Evolutionary conservation across 53 echinoderm and acorn worm genomes (phyloP), one percentile per base, ranked within the genome.

Genomic region (Actinopyga echinites): DNA sequence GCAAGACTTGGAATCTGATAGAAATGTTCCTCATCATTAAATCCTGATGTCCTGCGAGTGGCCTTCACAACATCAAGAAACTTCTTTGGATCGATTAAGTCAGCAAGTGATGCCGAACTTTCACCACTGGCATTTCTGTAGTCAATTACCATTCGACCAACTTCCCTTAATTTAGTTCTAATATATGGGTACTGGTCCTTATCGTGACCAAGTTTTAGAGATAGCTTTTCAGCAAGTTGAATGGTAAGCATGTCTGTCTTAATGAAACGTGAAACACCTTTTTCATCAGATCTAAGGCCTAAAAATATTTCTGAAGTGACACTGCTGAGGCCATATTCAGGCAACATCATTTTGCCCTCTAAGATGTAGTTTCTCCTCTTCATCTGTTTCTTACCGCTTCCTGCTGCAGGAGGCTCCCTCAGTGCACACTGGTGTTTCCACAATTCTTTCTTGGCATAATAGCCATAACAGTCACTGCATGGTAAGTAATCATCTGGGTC

Each of bases 361-460:
- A 15, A 35, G 17, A 65, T 36, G 24, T 61, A 20, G 42, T 36
- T 22, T 6, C 35, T 13, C 30, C 19, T 64, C 37, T n/a, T n/a
- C n/a, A n/a, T n/a, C n/a, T n/a, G 10, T 13, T 37, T 29, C 35
- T n/a, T 7, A 8, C 10, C 7, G 30, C 13, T 11, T 30, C 7
- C 35, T n/a, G n/a, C n/a, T n/a, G n/a, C n/a, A n/a, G n/a, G n/a
- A n/a, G n/a, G 54, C 22, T 24, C 23, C 28, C 33, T 23, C 12
- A 84, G 32, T 68, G 31, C 33, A 61, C 91, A 91, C 12, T 55
- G 53, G 36, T 91, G 91, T 33, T 80, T 91, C 91, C 87, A 88
- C 42, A 91, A 35, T 19, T 79, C 75, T 12, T 37, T 53, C 79
- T 88, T 88, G 21, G 83, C 80, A 80, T 31, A 88, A 58, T 83